A percentile compares a stretch with the other conserved stretches of the same genome.
These are phyloP conservation scores for Podotricha telesiphe DNA, from an alignment of 2,888 invertebrate species.

Conservation along the genomic window DNA sequence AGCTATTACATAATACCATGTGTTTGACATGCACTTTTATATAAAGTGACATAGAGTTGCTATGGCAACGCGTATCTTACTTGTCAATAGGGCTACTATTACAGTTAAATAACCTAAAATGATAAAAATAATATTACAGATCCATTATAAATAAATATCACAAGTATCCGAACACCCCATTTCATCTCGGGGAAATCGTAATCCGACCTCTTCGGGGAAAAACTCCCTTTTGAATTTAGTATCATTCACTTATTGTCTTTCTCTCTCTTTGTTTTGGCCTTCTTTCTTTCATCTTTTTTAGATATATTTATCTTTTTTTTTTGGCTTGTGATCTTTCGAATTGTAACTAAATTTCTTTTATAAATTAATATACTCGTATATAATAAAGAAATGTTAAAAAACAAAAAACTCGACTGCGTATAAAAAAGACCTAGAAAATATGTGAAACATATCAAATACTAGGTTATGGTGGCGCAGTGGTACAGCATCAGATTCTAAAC, in stretches of 20 bases:
- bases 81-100: too few relatives aligned
- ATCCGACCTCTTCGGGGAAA: constrained; percentile 32
- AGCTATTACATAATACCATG: too few relatives aligned
- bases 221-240: constrained; percentile 30
- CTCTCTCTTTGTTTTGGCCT: constrained; percentile 9
- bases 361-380: not conserved
- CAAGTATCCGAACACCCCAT: constrained; percentile 27
- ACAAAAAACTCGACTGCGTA: too few relatives aligned
- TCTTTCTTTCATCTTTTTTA: constrained; percentile 4
- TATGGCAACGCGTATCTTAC: too few relatives aligned
- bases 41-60: too few relatives aligned
- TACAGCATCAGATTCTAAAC: too few relatives aligned
- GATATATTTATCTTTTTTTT: not conserved
- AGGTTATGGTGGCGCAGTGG: too few relatives aligned
- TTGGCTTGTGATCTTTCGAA: constrained; percentile 1
- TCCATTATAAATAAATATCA: constrained; percentile 14
- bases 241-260: constrained; percentile 24
- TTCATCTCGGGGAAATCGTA: constrained; percentile 23
- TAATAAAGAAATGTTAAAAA: too few relatives aligned
- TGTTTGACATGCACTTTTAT: too few relatives aligned
- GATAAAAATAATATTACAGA: constrained; percentile 22
- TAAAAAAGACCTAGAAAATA: too few relatives aligned
- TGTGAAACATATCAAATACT: too few relatives aligned
- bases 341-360: not conserved
- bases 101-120: not conserved